Evolutionary conservation across 2,797 vertebrate genomes (phyloP).

Genomic region (Heteromormyrus szaboi): DNA sequence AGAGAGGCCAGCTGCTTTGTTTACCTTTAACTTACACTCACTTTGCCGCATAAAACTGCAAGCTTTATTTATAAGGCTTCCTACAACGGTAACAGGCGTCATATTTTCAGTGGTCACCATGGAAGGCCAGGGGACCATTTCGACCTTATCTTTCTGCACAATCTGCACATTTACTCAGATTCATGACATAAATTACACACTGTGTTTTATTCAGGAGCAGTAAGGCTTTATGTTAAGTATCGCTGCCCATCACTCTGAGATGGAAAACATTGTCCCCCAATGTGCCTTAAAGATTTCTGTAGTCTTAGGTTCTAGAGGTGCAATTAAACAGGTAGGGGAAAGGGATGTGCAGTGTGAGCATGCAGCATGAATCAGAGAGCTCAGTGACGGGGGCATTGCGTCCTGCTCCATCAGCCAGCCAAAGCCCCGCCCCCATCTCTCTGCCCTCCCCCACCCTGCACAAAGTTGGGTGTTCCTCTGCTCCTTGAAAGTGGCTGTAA

Average conservation of each 20-base stretch:
- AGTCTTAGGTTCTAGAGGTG: neutral
- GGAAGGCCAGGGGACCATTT: slow-evolving; percentile 41
- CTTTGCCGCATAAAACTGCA: slow-evolving; percentile 30
- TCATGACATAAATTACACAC: slow-evolving; percentile 51
- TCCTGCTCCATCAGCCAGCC: neutral
- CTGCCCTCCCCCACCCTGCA: neutral
- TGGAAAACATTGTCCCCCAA: slow-evolving; percentile 44
- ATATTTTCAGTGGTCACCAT: slow-evolving; percentile 46
- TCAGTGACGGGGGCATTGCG: neutral
- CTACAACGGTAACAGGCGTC: slow-evolving; percentile 46
- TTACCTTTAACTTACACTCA: neutral
- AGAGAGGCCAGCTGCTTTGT: neutral
- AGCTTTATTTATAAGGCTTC: slow-evolving; percentile 51
- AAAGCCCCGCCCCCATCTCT: neutral
- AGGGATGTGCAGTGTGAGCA: neutral
- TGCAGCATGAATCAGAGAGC: neutral
- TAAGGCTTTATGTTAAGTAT: slow-evolving; percentile 55
- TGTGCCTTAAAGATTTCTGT: slow-evolving; percentile 41
- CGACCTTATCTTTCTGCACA: slow-evolving; percentile 34
- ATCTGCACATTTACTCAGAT: slow-evolving; percentile 55
- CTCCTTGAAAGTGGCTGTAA: neutral
- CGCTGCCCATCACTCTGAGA: slow-evolving; percentile 51
- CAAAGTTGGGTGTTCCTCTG: neutral
- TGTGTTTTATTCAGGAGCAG: slow-evolving; percentile 49
- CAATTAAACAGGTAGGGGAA: neutral